phyloP scores from a whole-genome alignment of 2,113 vertebrate species.

The Alethe diademata region DNA sequence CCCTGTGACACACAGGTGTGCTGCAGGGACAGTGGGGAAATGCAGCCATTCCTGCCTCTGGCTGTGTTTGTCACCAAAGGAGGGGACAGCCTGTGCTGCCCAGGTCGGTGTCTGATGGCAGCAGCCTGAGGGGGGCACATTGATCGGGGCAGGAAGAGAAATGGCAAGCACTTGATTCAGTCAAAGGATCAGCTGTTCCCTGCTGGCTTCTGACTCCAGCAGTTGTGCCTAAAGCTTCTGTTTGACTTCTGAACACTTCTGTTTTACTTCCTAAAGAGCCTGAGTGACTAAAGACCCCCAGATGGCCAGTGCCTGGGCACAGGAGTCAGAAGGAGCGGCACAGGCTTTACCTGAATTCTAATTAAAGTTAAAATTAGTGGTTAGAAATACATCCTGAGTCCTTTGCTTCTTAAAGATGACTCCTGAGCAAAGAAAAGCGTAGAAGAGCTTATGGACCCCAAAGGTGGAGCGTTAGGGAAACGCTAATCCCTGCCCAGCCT shows the following conservation, averaged over 20 bases:
- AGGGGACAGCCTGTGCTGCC: neutral
- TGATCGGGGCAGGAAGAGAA: neutral
- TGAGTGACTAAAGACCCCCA: neutral
- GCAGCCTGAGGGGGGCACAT: neutral
- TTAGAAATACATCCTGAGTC: neutral
- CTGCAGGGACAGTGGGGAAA: neutral
- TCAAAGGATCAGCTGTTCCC: neutral
- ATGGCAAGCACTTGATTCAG: accelerated
- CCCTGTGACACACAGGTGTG: neutral
- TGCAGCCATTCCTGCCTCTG: accelerated
- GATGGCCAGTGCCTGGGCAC: neutral
- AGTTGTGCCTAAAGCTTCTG: neutral
- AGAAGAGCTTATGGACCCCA: neutral
- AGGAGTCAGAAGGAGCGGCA: accelerated
- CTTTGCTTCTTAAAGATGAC: neutral
- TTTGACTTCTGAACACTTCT: neutral
- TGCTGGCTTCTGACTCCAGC: neutral
- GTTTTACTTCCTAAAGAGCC: neutral
- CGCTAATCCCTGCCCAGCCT: neutral
- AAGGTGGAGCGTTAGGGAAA: neutral
- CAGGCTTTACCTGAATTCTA: neutral
- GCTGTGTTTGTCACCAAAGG: neutral
- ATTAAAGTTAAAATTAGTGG: neutral
- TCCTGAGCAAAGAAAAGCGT: neutral
- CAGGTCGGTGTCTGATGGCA: neutral